A percentile compares a stretch with the other conserved stretches of the same genome.
Evolutionary conservation across 2,888 invertebrate genomes (phyloP).

Genomic region (Nemotelus nigrinus): DNA sequence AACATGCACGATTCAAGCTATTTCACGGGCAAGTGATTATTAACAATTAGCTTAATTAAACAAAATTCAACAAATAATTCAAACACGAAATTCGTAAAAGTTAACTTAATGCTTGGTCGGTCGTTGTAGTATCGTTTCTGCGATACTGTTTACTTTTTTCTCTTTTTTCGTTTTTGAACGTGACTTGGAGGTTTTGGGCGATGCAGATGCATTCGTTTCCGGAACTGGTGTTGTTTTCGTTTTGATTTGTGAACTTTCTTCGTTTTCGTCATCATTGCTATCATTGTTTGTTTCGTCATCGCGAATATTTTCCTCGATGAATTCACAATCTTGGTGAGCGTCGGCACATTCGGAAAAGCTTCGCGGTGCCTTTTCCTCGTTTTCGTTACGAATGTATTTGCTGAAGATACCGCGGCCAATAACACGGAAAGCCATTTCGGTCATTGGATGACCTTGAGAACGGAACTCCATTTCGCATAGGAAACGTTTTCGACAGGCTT

Average conservation of each 20-base stretch:
- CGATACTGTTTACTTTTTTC: neutral
- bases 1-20: too few species aligned
- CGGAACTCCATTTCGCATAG: constrained; percentile 67
- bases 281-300: constrained; percentile 61
- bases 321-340: constrained; percentile 60
- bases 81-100: neutral
- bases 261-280: constrained; percentile 58
- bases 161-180: neutral
- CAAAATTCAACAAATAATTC: neutral
- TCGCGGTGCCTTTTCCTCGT: constrained; percentile 56
- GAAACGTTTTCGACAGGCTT: constrained; percentile 66
- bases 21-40: too few species aligned
- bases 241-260: constrained; percentile 53
- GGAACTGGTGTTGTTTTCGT: neutral
- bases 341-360: constrained; percentile 60
- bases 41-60: too few species aligned
- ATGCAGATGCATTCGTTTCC: neutral
- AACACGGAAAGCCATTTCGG: constrained; percentile 62
- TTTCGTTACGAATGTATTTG: constrained; percentile 59
- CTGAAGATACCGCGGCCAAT: constrained; percentile 62
- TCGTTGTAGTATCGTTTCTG: constrained; percentile 8
- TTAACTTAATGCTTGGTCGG: neutral
- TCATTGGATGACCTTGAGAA: constrained; percentile 62
- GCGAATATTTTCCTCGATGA: constrained; percentile 60
- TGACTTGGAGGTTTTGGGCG: neutral